Percentiles rank a stretch among this genome's conserved stretches.
Conservation (phyloP, 1,140 invertebrate species). For the Cyphomyrmex costatus region DNA sequence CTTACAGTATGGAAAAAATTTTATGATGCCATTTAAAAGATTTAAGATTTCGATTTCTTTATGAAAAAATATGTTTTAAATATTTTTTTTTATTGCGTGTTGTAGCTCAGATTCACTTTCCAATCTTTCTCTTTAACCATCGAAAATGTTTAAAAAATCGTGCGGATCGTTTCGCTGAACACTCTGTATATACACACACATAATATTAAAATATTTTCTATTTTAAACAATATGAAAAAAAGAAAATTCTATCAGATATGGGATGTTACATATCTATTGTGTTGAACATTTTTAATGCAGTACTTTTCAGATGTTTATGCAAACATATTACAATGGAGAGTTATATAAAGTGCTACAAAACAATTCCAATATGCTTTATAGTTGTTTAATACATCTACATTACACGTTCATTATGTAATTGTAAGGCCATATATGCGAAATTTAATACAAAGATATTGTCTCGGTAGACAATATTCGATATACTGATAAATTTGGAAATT, state of each 20-base stretch:
- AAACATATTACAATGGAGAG: slow-evolving; percentile 82
- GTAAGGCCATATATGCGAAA: slow-evolving; percentile 83
- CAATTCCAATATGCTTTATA: slow-evolving; percentile 81
- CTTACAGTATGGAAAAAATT: no score
- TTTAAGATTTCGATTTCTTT: no score
- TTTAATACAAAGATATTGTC: slow-evolving; percentile 78
- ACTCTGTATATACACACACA: neutral
- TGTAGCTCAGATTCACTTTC: no score
- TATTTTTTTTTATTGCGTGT: no score
- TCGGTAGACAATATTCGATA: slow-evolving; percentile 74
- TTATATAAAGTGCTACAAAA: slow-evolving; percentile 84
- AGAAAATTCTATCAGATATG: slow-evolving; percentile 60
- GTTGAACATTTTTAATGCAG: slow-evolving; percentile 74
- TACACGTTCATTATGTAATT: slow-evolving; percentile 73
- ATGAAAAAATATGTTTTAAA: no score
- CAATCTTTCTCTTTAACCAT: no score
- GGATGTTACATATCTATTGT: slow-evolving; percentile 72
- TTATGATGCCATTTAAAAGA: no score
- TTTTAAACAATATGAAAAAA: neutral
- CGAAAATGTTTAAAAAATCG: no score
- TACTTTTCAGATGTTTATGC: slow-evolving; percentile 76
- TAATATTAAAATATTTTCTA: neutral
- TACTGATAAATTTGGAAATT: slow-evolving; percentile 79
- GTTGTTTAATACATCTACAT: slow-evolving; percentile 74
- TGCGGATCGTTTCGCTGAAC: no score